These are phyloP conservation scores for Apamea monoglypha DNA, from an alignment of 2,888 invertebrate species.

Conservation along the genomic window DNA sequence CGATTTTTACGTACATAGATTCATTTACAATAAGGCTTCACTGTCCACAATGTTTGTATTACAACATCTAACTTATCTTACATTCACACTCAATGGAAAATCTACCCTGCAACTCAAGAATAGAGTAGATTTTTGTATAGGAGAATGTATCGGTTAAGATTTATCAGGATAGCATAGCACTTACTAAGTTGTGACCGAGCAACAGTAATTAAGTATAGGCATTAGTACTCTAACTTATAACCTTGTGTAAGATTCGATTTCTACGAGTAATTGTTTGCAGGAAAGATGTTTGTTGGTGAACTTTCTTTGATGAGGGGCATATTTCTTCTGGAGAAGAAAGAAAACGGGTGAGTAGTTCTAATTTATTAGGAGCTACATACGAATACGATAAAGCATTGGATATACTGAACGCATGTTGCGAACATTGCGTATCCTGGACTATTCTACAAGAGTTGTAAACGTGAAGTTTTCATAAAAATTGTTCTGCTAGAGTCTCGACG, in stretches of 20 bases:
- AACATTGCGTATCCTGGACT: not conserved
- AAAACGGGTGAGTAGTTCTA: not conserved
- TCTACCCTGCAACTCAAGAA: conserved; percentile 58
- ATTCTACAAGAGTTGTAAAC: not conserved
- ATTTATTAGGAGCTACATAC: not conserved
- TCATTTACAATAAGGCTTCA: conserved; percentile 87
- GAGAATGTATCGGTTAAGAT: conserved; percentile 53
- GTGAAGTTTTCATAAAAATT: too few relatives aligned
- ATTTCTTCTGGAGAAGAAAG: conserved; percentile 16
- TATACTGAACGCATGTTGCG: not conserved
- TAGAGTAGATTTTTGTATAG: conserved; percentile 60
- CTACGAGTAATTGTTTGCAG: conserved; percentile 48
- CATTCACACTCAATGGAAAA: conserved; percentile 63
- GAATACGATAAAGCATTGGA: not conserved
- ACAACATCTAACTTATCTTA: conserved; percentile 69
- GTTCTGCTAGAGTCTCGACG: too few relatives aligned
- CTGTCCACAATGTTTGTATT: conserved; percentile 74
- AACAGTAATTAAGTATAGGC: conserved; percentile 80
- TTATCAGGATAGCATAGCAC: conserved; percentile 51
- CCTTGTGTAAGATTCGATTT: conserved; percentile 81
- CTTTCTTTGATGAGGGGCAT: conserved; percentile 27
- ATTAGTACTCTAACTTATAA: conserved; percentile 71
- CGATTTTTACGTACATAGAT: conserved; percentile 87
- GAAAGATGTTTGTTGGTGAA: conserved; percentile 30
- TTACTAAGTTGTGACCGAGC: conserved; percentile 73